Percentiles rank a stretch among this genome's conserved stretches.
These are phyloP conservation scores for Rotaria magnacalcarata DNA, from an alignment of 2,888 invertebrate species.

Conservation along the genomic window DNA sequence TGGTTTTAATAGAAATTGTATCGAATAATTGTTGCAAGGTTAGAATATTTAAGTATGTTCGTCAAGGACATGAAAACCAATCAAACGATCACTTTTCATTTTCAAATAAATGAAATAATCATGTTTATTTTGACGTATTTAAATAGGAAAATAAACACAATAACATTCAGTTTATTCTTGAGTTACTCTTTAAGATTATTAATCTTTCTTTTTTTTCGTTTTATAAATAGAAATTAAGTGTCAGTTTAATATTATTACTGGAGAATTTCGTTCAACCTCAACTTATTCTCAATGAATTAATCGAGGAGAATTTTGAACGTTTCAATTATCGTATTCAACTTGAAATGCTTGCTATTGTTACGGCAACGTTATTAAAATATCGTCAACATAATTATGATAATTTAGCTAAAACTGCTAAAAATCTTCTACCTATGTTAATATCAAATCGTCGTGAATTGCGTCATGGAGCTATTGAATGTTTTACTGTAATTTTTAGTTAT, in stretches of 20 bases:
- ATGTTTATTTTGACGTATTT: neutral
- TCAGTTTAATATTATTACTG: neutral
- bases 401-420: neutral
- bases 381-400: slow-evolving; percentile 28
- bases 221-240: slow-evolving; percentile 4
- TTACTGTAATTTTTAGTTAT: slow-evolving; percentile 9
- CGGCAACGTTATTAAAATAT: slow-evolving; percentile 10
- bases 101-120: neutral
- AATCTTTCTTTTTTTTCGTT: neutral
- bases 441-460: slow-evolving; percentile 27
- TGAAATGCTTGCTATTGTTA: slow-evolving; percentile 13
- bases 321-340: slow-evolving; percentile 25
- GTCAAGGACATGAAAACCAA: neutral
- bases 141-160: too few species aligned
- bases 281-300: slow-evolving; percentile 4
- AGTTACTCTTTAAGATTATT: neutral
- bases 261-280: slow-evolving; percentile 19
- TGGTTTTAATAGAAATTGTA: too few species aligned
- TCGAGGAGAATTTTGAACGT: neutral
- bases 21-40: neutral
- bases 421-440: neutral
- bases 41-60: neutral
- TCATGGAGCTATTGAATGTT: slow-evolving; percentile 16
- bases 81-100: neutral
- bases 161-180: too few species aligned